phyloP scores from a whole-genome alignment of 2,888 invertebrate species.

The Strigamia transsilvanica region DNA sequence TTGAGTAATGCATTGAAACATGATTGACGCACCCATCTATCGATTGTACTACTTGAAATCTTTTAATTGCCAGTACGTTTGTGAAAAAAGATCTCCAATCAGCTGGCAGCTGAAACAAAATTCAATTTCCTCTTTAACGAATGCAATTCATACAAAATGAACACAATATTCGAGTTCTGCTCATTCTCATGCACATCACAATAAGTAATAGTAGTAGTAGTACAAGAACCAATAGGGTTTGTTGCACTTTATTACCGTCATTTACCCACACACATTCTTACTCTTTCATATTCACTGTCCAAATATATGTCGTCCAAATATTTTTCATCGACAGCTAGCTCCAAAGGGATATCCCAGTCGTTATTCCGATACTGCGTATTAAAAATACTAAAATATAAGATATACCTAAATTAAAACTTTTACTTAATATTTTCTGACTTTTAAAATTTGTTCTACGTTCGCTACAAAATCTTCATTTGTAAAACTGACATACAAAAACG shows the following conservation, averaged over 20 bases:
- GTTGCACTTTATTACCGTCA: too few relatives aligned
- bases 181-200: too few relatives aligned
- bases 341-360: neutral
- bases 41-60: neutral
- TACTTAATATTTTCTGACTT: neutral
- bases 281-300: neutral
- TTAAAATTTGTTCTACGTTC: neutral
- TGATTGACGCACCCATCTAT: neutral
- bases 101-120: neutral
- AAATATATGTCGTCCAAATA: neutral
- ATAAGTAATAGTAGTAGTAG: too few relatives aligned
- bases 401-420: neutral
- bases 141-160: neutral
- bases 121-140: neutral
- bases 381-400: neutral
- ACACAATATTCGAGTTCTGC: too few relatives aligned
- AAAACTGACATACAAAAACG: neutral
- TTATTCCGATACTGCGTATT: neutral
- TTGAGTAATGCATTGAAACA: neutral
- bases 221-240: too few relatives aligned
- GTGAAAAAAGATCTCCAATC: neutral
- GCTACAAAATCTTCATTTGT: neutral
- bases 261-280: neutral
- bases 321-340: neutral
- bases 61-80: slow-evolving; percentile 1